Evolutionary conservation across 2,888 invertebrate species (phyloP).

Genomic region (Lasioglossum vierecki): DNA sequence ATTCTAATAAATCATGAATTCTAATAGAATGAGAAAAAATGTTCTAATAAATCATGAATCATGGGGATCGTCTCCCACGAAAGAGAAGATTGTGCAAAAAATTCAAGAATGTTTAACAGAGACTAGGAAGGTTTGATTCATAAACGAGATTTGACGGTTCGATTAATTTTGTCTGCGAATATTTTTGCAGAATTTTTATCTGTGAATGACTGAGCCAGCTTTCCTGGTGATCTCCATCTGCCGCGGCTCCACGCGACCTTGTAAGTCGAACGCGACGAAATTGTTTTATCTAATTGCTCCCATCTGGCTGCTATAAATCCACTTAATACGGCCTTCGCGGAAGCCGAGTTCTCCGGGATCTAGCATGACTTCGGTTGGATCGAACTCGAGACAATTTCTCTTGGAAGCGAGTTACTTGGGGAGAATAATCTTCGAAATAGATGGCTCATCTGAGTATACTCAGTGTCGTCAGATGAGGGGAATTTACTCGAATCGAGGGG

Average conservation of each 20-base stretch:
- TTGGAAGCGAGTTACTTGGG: not conserved
- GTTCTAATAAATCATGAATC: no score
- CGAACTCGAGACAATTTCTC: not conserved
- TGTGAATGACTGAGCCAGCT: not conserved
- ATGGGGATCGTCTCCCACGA: no score
- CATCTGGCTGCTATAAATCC: not conserved
- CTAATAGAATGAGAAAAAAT: no score
- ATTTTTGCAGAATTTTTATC: not conserved
- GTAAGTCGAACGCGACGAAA: not conserved
- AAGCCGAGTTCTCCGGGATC: not conserved
- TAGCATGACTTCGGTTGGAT: not conserved
- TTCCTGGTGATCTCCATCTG: not conserved
- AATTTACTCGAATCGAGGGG: no score
- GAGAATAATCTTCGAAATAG: not conserved
- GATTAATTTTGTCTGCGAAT: not conserved
- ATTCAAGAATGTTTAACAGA: not conserved
- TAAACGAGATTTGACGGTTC: not conserved
- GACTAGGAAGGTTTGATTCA: no score
- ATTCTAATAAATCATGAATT: no score
- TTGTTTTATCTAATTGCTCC: slow-evolving; percentile 12
- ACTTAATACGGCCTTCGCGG: slow-evolving; percentile 4
- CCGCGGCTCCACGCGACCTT: not conserved
- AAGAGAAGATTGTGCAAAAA: not conserved
- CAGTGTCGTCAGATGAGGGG: no score
- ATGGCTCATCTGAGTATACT: not conserved